Percentiles rank a stretch among this genome's conserved stretches.
Evolutionary conservation across 2,888 invertebrate species (phyloP).

Genomic region (Agrochola macilenta): DNA sequence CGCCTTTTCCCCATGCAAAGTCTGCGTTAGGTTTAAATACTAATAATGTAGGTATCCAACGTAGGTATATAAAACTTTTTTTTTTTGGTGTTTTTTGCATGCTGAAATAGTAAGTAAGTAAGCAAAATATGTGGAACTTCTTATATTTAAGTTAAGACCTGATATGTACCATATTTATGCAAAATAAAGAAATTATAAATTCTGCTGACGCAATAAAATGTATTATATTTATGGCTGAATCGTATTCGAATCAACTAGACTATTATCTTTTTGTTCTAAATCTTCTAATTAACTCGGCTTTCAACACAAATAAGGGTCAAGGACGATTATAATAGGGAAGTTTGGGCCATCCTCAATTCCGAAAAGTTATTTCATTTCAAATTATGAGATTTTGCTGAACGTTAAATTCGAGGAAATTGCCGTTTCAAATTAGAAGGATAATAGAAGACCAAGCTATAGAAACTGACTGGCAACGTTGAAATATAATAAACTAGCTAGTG

Average conservation of each 20-base stretch:
- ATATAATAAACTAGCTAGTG: too few relatives aligned
- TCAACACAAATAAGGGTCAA: conserved; percentile 46
- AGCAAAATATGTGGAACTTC: too few relatives aligned
- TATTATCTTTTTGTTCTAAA: conserved; percentile 24
- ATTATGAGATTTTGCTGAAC: conserved; percentile 2
- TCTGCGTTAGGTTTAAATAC: background rate
- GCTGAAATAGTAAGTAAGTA: too few relatives aligned
- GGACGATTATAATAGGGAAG: conserved; percentile 29
- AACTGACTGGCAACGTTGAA: background rate
- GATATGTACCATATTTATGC: too few relatives aligned
- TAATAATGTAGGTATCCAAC: background rate
- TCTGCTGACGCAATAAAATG: too few relatives aligned
- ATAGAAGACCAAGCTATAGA: background rate
- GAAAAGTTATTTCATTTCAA: conserved; percentile 39
- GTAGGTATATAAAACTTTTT: too few relatives aligned
- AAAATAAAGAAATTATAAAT: too few relatives aligned
- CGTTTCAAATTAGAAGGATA: background rate
- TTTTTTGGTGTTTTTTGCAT: too few relatives aligned
- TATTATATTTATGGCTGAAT: background rate
- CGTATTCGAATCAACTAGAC: background rate
- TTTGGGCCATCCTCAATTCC: conserved; percentile 26
- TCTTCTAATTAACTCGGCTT: conserved; percentile 24
- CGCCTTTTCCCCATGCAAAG: background rate
- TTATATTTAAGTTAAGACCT: too few relatives aligned
- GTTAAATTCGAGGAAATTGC: background rate